These are phyloP conservation scores for Ctenosaura bakeri DNA, from an alignment of 2,797 vertebrate species.

Conservation along the genomic window DNA sequence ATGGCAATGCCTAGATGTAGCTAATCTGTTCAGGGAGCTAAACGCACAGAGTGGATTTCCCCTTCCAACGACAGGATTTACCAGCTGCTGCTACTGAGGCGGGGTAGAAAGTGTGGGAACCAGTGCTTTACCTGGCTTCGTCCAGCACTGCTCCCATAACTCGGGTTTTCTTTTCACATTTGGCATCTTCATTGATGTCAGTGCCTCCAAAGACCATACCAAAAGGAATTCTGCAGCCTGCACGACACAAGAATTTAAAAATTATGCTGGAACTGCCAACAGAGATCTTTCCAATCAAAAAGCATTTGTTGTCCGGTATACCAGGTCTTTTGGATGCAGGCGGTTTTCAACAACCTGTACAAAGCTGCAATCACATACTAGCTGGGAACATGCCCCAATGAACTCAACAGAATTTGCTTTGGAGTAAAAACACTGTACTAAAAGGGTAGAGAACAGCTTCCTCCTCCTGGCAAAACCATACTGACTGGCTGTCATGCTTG, in stretches of 20 bases:
- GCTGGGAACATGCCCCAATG: neutral
- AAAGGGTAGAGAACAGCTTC: neutral
- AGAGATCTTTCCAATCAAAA: neutral
- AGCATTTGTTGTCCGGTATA: neutral
- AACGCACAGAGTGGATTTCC: too few species aligned
- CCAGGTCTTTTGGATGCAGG: neutral
- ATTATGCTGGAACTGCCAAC: too few species aligned
- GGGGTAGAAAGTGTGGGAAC: too few species aligned
- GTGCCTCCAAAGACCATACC: slow-evolving; percentile 96
- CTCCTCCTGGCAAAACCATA: neutral
- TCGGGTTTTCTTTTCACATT: slow-evolving; percentile 84
- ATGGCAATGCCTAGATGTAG: too few species aligned
- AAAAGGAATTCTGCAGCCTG: slow-evolving; percentile 89
- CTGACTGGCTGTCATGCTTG: neutral
- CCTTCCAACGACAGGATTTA: too few species aligned
- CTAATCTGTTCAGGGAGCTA: too few species aligned
- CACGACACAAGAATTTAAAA: slow-evolving; percentile 20
- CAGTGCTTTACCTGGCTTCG: slow-evolving; percentile 89
- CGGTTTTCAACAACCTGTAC: neutral
- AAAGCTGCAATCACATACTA: neutral
- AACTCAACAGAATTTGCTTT: neutral
- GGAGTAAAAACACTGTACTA: neutral
- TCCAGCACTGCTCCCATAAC: slow-evolving; percentile 90
- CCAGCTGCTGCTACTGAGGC: too few species aligned
- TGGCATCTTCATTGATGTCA: slow-evolving; percentile 95